These are phyloP conservation scores for Drosophila koepferae DNA, from an alignment of 2,888 invertebrate species.

Conservation along the genomic window DNA sequence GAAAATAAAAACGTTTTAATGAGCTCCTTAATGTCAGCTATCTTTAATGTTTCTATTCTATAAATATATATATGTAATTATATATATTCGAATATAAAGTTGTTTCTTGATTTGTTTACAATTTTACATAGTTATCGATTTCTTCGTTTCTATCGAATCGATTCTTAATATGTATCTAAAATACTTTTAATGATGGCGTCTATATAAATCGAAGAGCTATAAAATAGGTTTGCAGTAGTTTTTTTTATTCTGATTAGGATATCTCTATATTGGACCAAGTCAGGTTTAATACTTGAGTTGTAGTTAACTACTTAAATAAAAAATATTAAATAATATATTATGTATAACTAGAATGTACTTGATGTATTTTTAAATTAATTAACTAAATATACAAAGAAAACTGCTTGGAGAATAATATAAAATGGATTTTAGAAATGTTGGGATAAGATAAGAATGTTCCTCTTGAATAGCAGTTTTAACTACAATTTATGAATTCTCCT, in stretches of 20 bases:
- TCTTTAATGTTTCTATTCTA: constrained; percentile 16
- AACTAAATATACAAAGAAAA: constrained; percentile 4
- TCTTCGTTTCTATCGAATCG: constrained; percentile 14
- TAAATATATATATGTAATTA: neutral
- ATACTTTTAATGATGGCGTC: constrained; percentile 15
- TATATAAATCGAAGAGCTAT: neutral
- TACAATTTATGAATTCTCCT: neutral
- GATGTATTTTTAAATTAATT: neutral
- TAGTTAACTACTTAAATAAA: constrained; percentile 29
- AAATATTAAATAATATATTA: constrained; percentile 11
- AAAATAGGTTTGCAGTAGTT: neutral
- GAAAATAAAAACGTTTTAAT: constrained; percentile 38
- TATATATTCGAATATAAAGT: constrained; percentile 12
- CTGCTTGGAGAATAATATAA: neutral
- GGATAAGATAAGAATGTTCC: no score
- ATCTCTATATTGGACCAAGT: constrained; percentile 20
- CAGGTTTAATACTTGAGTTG: constrained; percentile 18
- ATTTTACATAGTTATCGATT: constrained; percentile 8
- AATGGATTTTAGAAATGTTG: no score
- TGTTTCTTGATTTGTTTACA: constrained; percentile 20
- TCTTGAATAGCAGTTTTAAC: no score
- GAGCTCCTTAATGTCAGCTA: constrained; percentile 28
- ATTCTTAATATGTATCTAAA: constrained; percentile 7
- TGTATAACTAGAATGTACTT: constrained; percentile 11
- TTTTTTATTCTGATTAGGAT: neutral